phyloP scores from a whole-genome alignment of 1,140 invertebrate species.

The Goniozus legneri region DNA sequence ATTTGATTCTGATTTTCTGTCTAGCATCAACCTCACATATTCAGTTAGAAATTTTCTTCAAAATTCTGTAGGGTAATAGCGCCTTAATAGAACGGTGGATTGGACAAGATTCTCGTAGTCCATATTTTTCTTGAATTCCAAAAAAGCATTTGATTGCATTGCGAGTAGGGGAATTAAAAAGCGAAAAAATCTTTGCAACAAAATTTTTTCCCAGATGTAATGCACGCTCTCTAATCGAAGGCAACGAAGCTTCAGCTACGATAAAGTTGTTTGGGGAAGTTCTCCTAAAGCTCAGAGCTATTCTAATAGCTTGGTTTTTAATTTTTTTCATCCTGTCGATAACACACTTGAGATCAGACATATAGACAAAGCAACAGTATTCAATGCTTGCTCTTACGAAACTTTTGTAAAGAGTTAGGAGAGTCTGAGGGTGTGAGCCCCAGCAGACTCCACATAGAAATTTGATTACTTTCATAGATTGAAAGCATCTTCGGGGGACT shows the following conservation, averaged over 20 bases:
- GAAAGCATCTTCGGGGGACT: neutral
- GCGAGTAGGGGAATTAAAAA: neutral
- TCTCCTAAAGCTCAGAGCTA: neutral
- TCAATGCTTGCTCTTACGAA: neutral
- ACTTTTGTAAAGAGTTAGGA: neutral
- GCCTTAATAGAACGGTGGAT: too few relatives aligned
- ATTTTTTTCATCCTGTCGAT: neutral
- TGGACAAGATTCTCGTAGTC: too few relatives aligned
- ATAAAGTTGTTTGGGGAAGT: neutral
- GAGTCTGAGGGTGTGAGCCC: neutral
- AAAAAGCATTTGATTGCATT: neutral
- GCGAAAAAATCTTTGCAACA: neutral
- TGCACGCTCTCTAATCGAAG: neutral
- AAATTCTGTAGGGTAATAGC: too few relatives aligned
- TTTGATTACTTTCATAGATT: neutral
- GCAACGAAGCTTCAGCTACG: neutral
- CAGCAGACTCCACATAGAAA: neutral
- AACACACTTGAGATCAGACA: neutral
- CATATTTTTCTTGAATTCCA: neutral
- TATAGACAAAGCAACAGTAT: neutral
- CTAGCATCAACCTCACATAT: too few relatives aligned
- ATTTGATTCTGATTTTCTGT: too few relatives aligned
- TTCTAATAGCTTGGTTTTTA: neutral
- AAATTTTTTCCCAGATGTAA: neutral
- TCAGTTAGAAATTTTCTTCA: too few relatives aligned